These are phyloP conservation scores for Montipora sp. DNA, from an alignment of 64 coral and sea anemone species.

Conservation along the genomic window DNA sequence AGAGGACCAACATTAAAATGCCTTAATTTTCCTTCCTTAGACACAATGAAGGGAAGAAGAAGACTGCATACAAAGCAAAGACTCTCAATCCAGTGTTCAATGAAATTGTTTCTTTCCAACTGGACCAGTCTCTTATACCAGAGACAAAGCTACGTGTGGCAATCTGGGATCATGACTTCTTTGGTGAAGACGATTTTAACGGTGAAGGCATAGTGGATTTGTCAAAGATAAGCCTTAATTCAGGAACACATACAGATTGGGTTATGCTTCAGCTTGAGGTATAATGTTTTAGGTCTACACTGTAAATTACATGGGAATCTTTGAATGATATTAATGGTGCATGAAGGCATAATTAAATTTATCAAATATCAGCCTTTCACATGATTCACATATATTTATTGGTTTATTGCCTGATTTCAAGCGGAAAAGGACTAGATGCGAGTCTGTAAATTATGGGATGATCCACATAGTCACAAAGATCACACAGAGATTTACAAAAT, in stretches of 20 bases:
- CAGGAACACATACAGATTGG: conserved; percentile 90
- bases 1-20: too few species aligned
- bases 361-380: too few species aligned
- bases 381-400: too few species aligned
- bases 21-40: conserved; percentile 17
- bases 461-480: too few species aligned
- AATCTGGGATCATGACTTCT: conserved; percentile 94
- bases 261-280: conserved; percentile 96
- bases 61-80: conserved; percentile 86
- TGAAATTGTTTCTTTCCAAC: conserved; percentile 94
- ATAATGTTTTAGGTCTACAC: background rate
- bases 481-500: too few species aligned
- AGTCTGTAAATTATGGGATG: too few species aligned
- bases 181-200: conserved; percentile 99
- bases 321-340: too few species aligned
- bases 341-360: too few species aligned
- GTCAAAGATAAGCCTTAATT: conserved; percentile 71
- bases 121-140: conserved; percentile 60
- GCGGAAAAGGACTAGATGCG: too few species aligned
- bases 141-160: conserved; percentile 75
- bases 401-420: too few species aligned
- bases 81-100: conserved; percentile 94
- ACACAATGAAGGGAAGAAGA: conserved; percentile 79
- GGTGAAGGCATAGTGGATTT: conserved; percentile 94
- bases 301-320: too few species aligned